A percentile compares a stretch with the other conserved stretches of the same genome.
Conservation (phyloP, 2,888 invertebrate genomes). For the Nomada hirtipes region DNA sequence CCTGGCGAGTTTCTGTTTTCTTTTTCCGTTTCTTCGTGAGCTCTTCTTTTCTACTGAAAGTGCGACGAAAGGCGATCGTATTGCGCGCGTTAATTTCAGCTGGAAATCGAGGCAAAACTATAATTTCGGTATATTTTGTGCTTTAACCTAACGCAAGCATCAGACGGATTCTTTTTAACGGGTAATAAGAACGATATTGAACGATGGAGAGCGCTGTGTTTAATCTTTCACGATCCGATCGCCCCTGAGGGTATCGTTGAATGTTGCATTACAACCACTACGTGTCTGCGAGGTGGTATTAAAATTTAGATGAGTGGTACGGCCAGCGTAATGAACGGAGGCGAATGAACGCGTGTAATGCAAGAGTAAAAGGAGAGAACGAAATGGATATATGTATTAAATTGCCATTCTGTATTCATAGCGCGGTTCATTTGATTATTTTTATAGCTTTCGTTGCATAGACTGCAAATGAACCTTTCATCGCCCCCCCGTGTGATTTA, state of each 20-base stretch:
- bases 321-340: slow-evolving; percentile 14
- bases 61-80: not conserved
- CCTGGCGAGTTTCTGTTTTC: slow-evolving; percentile 1
- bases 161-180: no score
- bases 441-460: not conserved
- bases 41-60: not conserved
- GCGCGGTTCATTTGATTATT: not conserved
- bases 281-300: slow-evolving; percentile 1
- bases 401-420: slow-evolving; percentile 16
- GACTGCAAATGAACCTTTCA: slow-evolving; percentile 2
- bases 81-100: not conserved
- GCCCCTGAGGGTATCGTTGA: not conserved
- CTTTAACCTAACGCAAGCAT: not conserved
- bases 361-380: not conserved
- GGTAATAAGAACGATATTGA: slow-evolving; percentile 15
- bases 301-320: slow-evolving; percentile 16
- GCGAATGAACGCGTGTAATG: not conserved
- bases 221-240: slow-evolving; percentile 3
- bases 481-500: not conserved
- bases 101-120: not conserved
- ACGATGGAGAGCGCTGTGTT: not conserved
- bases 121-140: not conserved
- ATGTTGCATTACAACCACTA: not conserved
- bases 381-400: slow-evolving; percentile 6
- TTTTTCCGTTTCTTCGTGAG: not conserved